Conservation (phyloP, 2,113 vertebrate species). For the Pantherophis guttatus region DNA sequence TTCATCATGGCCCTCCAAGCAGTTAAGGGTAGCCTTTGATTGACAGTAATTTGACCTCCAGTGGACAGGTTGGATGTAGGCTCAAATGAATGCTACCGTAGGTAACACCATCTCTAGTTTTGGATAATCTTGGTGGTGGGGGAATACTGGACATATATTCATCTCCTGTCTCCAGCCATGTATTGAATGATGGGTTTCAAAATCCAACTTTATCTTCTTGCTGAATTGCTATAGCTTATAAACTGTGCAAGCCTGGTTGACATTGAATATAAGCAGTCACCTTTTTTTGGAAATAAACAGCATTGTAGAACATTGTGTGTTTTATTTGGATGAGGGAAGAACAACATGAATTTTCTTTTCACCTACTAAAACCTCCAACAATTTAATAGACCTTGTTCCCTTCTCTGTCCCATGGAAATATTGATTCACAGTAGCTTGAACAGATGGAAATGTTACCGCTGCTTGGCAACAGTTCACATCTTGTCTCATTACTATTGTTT, state of each 20-base stretch:
- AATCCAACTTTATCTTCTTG: background rate
- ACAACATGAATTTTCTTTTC: background rate
- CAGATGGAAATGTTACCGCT: background rate
- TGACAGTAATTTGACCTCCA: background rate
- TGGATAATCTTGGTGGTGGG: background rate
- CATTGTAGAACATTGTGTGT: background rate
- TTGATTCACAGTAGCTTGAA: background rate
- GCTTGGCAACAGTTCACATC: constrained; percentile 1
- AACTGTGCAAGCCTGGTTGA: background rate
- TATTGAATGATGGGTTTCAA: background rate
- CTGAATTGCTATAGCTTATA: background rate
- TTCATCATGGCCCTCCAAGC: background rate
- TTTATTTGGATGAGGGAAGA: background rate
- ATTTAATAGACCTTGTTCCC: background rate
- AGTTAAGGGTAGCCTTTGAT: background rate
- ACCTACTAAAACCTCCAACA: background rate
- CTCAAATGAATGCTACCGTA: background rate
- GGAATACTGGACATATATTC: background rate
- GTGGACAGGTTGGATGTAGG: background rate
- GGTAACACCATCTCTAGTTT: background rate
- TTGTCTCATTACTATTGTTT: background rate
- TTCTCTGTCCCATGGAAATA: background rate
- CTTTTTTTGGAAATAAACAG: background rate
- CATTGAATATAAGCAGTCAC: background rate
- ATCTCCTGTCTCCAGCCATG: background rate